A percentile compares a stretch with the other conserved stretches of the same genome.
Conservation (phyloP, 2,113 vertebrate species). For the Centropus unirufus region DNA sequence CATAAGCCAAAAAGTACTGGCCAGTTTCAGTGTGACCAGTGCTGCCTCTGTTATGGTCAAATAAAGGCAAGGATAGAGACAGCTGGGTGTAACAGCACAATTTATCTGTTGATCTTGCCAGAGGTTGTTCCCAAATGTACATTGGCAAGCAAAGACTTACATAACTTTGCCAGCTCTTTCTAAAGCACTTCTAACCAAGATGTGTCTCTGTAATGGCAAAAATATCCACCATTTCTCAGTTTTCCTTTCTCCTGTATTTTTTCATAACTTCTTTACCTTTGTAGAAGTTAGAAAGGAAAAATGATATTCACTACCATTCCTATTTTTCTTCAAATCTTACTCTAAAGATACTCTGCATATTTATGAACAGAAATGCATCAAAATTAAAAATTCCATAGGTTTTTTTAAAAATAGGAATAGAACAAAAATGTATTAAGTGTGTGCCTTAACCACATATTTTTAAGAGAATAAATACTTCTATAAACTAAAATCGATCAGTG, state of each 20-base stretch:
- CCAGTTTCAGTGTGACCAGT: not conserved
- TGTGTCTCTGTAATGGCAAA: not conserved
- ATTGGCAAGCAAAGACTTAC: not conserved
- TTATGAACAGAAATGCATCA: not conserved
- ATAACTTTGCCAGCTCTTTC: not conserved
- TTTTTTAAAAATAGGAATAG: not conserved
- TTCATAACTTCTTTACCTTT: not conserved
- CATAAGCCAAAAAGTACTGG: not conserved
- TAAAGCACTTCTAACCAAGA: not conserved
- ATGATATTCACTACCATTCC: not conserved
- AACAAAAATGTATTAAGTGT: fast-evolving
- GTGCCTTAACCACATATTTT: not conserved
- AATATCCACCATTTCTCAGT: not conserved
- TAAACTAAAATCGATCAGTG: not conserved
- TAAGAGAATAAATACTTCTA: not conserved
- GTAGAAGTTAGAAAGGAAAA: not conserved
- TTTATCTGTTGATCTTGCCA: not conserved
- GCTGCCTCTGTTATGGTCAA: not conserved
- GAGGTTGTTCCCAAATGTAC: not conserved
- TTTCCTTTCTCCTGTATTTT: not conserved
- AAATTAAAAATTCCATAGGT: not conserved
- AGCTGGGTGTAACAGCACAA: not conserved
- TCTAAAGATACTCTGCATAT: not conserved
- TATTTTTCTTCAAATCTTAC: not conserved
- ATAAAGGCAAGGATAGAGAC: not conserved